These are phyloP conservation scores for Lepidostoma basale DNA, from an alignment of 1,140 invertebrate species.

Conservation along the genomic window DNA sequence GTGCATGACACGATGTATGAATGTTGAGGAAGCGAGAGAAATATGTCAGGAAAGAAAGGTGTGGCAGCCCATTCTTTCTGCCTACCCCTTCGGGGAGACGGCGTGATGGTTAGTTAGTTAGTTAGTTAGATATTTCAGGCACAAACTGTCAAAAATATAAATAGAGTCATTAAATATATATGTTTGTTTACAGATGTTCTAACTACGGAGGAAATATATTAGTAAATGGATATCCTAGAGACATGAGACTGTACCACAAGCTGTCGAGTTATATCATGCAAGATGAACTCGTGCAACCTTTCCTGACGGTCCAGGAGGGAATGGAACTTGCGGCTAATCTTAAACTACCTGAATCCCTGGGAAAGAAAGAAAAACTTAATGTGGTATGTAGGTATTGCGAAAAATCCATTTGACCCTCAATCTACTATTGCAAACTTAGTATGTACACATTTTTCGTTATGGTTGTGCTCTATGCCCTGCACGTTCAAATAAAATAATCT, in stretches of 20 bases:
- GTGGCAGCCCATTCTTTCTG: no score
- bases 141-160: no score
- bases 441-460: background rate
- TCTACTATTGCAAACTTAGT: background rate
- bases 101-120: no score
- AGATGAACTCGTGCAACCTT: conserved; percentile 80
- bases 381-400: conserved; percentile 49
- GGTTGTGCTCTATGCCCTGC: background rate
- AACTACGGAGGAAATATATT: conserved; percentile 71
- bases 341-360: conserved; percentile 69
- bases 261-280: conserved; percentile 92
- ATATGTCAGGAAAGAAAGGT: no score
- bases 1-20: no score
- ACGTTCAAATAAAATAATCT: background rate
- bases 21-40: no score
- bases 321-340: conserved; percentile 85
- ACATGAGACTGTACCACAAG: conserved; percentile 76
- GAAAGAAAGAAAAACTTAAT: conserved; percentile 53
- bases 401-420: background rate
- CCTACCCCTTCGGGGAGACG: no score
- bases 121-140: no score
- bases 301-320: conserved; percentile 81
- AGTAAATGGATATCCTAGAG: conserved; percentile 77
- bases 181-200: conserved; percentile 55
- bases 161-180: no score